phyloP scores from a whole-genome alignment of 2,888 invertebrate genomes.

The Antheraea assamensis region DNA sequence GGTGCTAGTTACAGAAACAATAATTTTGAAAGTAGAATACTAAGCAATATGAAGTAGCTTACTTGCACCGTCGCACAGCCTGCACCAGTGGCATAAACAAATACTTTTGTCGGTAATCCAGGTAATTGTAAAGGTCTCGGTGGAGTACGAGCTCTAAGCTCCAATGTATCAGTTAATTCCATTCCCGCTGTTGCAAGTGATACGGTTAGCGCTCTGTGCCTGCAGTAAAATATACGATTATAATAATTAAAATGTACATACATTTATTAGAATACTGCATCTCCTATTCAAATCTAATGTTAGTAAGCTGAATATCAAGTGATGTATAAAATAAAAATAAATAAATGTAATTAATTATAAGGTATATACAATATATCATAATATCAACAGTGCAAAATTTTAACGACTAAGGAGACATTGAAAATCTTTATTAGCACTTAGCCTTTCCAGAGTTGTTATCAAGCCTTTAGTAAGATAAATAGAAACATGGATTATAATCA shows the following conservation, averaged over 20 bases:
- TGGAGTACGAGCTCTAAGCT: constrained; percentile 78
- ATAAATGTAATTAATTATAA: too few relatives aligned
- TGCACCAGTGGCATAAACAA: constrained; percentile 86
- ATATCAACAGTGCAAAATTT: too few relatives aligned
- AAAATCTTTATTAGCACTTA: too few relatives aligned
- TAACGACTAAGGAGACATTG: too few relatives aligned
- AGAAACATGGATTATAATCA: background rate
- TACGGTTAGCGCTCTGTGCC: constrained; percentile 84
- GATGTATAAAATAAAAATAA: too few relatives aligned
- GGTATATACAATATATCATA: too few relatives aligned
- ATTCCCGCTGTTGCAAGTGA: constrained; percentile 87
- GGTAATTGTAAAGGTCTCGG: constrained; percentile 82
- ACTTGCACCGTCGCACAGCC: constrained; percentile 87
- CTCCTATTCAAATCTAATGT: too few relatives aligned
- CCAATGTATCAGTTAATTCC: constrained; percentile 86
- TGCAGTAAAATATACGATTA: constrained; percentile 38
- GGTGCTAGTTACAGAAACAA: background rate
- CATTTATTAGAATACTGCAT: too few relatives aligned
- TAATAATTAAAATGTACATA: background rate
- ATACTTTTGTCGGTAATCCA: constrained; percentile 86
- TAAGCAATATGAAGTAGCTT: constrained; percentile 16
- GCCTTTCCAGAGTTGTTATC: too few relatives aligned
- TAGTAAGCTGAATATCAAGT: too few relatives aligned
- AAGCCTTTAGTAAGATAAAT: too few relatives aligned
- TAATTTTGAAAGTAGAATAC: background rate